phyloP scores from a whole-genome alignment of 2,113 vertebrate species.

The Lycocorax pyrrhopterus region DNA sequence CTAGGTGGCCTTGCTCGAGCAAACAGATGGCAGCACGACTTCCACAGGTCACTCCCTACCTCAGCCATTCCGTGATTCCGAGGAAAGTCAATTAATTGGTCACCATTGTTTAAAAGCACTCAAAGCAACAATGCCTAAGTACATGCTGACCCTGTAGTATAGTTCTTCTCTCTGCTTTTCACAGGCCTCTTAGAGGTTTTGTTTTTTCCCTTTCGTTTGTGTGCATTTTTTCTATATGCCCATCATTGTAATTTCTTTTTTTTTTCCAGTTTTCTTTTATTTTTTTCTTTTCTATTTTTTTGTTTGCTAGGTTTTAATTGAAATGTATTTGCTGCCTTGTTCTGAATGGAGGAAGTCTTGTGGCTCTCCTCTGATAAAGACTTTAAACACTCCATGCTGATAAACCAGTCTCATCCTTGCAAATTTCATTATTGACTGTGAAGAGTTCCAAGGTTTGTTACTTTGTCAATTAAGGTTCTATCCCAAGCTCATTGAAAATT shows the following conservation, averaged over 20 bases:
- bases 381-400: not conserved
- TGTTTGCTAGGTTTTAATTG: not conserved
- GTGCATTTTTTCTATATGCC: not conserved
- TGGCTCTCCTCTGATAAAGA: not conserved
- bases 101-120: not conserved
- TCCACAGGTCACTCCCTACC: not conserved
- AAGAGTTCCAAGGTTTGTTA: not conserved
- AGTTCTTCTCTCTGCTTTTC: not conserved
- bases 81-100: not conserved
- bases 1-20: not conserved
- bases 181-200: not conserved
- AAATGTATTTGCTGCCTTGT: not conserved
- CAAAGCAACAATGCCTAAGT: not conserved
- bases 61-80: not conserved
- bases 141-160: not conserved
- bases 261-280: not conserved
- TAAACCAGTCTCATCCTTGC: not conserved
- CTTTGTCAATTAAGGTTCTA: not conserved
- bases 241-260: not conserved
- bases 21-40: fast-evolving
- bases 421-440: not conserved
- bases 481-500: not conserved
- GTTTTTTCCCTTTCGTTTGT: not conserved
- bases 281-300: too few species aligned
- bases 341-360: not conserved